phyloP scores from a whole-genome alignment of 2,797 vertebrate genomes.

The Enteromius treurensis region DNA sequence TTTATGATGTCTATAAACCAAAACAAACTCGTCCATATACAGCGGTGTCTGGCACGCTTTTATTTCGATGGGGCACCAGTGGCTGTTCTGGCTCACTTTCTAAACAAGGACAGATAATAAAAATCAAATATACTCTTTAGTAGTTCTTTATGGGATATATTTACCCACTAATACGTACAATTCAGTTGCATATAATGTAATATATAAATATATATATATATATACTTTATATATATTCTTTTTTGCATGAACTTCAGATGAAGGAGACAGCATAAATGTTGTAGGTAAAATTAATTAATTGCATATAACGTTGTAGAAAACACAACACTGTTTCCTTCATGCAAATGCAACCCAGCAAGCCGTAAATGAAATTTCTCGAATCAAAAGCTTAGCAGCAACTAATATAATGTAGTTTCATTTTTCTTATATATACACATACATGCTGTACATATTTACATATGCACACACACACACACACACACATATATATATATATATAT shows the following conservation, averaged over 20 bases:
- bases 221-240: too few species aligned
- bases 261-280: not conserved
- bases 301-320: not conserved
- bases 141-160: not conserved
- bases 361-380: not conserved
- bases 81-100: not conserved
- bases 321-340: not conserved
- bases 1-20: slow-evolving; percentile 21
- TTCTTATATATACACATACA: too few species aligned
- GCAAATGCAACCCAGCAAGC: not conserved
- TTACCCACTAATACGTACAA: not conserved
- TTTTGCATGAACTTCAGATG: not conserved
- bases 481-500: too few species aligned
- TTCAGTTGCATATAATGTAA: not conserved
- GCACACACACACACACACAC: too few species aligned
- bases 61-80: not conserved
- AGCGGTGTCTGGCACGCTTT: not conserved
- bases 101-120: not conserved
- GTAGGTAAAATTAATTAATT: not conserved
- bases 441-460: too few species aligned
- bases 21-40: not conserved
- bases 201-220: too few species aligned
- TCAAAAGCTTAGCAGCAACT: too few species aligned
- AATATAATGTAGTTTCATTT: too few species aligned
- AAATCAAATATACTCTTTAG: not conserved